Percentiles rank a stretch among this genome's conserved stretches.
These are phyloP conservation scores for Drosophila meridionalis DNA, from an alignment of 2,888 invertebrate species.

Conservation along the genomic window DNA sequence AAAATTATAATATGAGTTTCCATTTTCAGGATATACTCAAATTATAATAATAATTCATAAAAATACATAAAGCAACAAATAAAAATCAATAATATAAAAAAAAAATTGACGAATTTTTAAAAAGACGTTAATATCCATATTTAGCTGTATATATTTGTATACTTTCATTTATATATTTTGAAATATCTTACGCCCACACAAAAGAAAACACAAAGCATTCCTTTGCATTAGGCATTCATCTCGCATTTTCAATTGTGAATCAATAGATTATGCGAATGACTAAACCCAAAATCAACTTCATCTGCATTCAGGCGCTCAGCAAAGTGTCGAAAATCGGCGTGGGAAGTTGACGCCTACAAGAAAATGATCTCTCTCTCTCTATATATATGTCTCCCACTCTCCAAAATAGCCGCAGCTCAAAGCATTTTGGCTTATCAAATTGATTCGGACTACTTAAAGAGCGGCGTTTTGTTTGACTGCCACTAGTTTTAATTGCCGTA, in stretches of 20 bases:
- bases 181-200: slow-evolving; percentile 16
- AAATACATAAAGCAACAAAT: not conserved
- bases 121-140: not conserved
- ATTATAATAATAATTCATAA: not conserved
- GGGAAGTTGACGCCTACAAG: slow-evolving; percentile 67
- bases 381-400: not conserved
- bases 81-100: not conserved
- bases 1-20: too few species aligned
- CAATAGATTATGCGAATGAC: slow-evolving; percentile 26
- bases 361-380: slow-evolving; percentile 12
- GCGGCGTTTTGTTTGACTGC: slow-evolving; percentile 62
- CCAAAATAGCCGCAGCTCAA: slow-evolving; percentile 44
- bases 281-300: slow-evolving; percentile 17
- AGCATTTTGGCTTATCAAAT: slow-evolving; percentile 69
- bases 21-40: too few species aligned
- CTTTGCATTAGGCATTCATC: slow-evolving; percentile 17
- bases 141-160: slow-evolving; percentile 2
- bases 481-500: slow-evolving; percentile 71
- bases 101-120: not conserved
- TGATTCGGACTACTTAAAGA: slow-evolving; percentile 55
- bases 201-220: slow-evolving; percentile 1
- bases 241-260: slow-evolving; percentile 27
- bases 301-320: slow-evolving; percentile 32
- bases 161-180: not conserved
- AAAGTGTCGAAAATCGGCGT: slow-evolving; percentile 67